Evolutionary conservation across 1,140 invertebrate species (phyloP).

Genomic region (Centruroides vittatus): DNA sequence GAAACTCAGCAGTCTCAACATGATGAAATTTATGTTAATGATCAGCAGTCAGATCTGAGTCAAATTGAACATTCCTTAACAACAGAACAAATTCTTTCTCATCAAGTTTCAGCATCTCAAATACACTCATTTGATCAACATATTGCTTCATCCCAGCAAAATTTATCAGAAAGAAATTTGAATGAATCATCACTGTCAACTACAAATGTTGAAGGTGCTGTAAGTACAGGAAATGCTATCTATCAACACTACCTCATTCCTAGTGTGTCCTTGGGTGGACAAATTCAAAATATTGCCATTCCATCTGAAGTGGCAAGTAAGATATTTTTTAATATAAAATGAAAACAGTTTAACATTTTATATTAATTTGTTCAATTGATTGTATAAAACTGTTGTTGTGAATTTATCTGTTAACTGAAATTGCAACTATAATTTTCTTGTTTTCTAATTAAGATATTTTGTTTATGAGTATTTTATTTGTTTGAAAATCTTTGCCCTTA

Average conservation of each 20-base stretch:
- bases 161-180: neutral
- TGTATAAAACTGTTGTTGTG: no score
- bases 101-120: neutral
- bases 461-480: no score
- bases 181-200: neutral
- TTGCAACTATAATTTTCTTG: no score
- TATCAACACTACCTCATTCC: constrained; percentile 1
- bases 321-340: no score
- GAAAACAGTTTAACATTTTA: no score
- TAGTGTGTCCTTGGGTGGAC: neutral
- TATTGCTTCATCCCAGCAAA: neutral
- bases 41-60: neutral
- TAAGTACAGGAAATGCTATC: neutral
- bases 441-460: no score
- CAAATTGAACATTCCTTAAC: neutral
- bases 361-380: no score
- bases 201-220: neutral
- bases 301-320: neutral
- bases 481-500: no score
- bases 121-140: neutral
- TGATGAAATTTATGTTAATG: neutral
- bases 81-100: neutral
- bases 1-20: no score
- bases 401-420: no score
- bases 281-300: constrained; percentile 1